Percentiles rank a stretch among this genome's conserved stretches.
phyloP scores from a whole-genome alignment of 2,113 vertebrate species.

The Leucopsar rothschildi region DNA sequence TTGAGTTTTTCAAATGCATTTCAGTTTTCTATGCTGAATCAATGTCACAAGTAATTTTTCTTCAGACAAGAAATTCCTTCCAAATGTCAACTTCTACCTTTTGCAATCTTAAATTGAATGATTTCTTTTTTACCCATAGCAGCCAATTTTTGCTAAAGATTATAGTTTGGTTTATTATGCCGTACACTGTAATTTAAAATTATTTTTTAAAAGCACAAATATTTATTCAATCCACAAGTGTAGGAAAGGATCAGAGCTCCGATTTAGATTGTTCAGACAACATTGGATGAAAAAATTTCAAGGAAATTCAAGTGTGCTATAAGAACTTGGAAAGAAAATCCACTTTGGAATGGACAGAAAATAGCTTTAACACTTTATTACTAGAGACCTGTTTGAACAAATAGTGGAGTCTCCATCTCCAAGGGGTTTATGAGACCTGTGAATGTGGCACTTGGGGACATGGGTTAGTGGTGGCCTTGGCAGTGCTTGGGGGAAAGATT shows the following conservation, averaged over 20 bases:
- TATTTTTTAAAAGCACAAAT: background rate
- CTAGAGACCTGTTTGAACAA: background rate
- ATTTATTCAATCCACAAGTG: background rate
- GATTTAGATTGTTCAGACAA: background rate
- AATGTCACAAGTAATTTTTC: background rate
- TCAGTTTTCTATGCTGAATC: background rate
- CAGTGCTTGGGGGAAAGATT: background rate
- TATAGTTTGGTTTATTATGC: background rate
- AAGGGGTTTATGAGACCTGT: too few species aligned
- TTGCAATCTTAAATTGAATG: background rate
- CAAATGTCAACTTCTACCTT: background rate
- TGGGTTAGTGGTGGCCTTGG: background rate
- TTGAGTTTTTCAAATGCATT: background rate
- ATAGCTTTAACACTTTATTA: background rate
- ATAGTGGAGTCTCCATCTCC: background rate
- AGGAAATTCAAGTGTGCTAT: background rate
- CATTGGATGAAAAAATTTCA: background rate
- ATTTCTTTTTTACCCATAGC: background rate
- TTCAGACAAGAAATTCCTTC: background rate
- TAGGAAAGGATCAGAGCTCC: background rate
- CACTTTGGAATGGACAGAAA: background rate
- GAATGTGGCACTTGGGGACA: background rate
- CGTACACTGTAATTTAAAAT: background rate
- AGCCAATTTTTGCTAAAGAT: background rate
- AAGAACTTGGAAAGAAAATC: background rate